These are phyloP conservation scores for Plecturocebus donacophilus DNA, from an alignment of 2,113 vertebrate species.

Conservation along the genomic window DNA sequence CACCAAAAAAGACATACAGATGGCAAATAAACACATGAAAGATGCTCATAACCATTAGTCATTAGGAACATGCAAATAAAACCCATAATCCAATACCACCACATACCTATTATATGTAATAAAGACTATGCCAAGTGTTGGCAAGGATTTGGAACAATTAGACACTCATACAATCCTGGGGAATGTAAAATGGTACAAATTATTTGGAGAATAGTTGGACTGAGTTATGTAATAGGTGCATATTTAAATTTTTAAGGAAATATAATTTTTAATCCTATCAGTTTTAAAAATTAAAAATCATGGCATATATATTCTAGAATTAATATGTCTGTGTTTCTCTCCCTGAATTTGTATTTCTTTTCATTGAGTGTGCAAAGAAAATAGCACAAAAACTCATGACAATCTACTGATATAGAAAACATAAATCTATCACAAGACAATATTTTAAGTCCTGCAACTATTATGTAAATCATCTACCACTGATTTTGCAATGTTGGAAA, in stretches of 20 bases:
- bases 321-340: not conserved
- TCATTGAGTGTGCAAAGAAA: not conserved
- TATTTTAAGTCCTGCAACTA: not conserved
- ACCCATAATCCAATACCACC: no score
- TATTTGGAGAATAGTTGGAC: no score
- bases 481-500: not conserved
- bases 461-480: not conserved
- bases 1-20: no score
- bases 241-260: not conserved
- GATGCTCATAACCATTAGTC: no score
- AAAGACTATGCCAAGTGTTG: no score
- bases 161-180: no score
- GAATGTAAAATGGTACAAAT: no score
- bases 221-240: no score
- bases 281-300: not conserved
- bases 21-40: no score
- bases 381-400: not conserved
- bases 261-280: not conserved
- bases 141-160: no score
- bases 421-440: constrained; percentile 20
- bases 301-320: not conserved
- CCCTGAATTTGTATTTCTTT: not conserved
- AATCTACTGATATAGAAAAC: not conserved
- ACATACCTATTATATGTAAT: no score
- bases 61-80: no score